Percentiles rank a stretch among this genome's conserved stretches.
Evolutionary conservation across 2,888 invertebrate genomes (phyloP).

Genomic region (Drosophila buzzatii): DNA sequence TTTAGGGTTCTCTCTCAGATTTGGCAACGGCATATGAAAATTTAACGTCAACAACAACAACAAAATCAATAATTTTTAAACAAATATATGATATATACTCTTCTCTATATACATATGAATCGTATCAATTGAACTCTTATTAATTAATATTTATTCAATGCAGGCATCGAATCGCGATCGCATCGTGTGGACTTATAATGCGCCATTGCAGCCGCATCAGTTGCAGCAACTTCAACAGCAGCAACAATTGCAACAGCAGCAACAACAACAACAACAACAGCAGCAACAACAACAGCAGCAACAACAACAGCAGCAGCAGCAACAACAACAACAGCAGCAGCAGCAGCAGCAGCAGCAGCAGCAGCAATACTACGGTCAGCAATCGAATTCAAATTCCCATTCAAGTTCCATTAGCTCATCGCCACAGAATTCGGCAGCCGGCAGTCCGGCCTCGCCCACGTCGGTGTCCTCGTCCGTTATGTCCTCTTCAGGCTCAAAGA

Average conservation of each 20-base stretch:
- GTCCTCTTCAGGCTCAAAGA: conserved; percentile 91
- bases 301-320: conserved; percentile 41
- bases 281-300: conserved; percentile 13
- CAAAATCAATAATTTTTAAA: conserved; percentile 30
- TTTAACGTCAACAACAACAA: conserved; percentile 22
- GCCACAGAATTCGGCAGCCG: conserved; percentile 88
- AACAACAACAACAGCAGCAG: conserved; percentile 81
- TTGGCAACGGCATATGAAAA: conserved; percentile 50
- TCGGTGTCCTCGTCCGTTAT: conserved; percentile 95
- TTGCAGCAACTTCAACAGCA: conserved; percentile 73
- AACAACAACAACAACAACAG: conserved; percentile 60
- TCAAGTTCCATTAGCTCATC: conserved; percentile 86
- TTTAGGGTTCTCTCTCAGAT: conserved; percentile 43
- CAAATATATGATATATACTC: conserved; percentile 6
- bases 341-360: conserved; percentile 74
- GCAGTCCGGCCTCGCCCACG: conserved; percentile 92
- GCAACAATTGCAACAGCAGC: conserved; percentile 34
- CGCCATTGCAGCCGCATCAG: conserved; percentile 87
- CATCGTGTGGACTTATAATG: conserved; percentile 97
- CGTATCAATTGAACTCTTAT: conserved; percentile 20
- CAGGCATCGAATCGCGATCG: conserved; percentile 86
- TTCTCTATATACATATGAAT: conserved; percentile 1
- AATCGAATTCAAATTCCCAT: conserved; percentile 84
- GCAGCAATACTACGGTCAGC: conserved; percentile 75
- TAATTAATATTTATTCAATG: conserved; percentile 47